Evolutionary conservation across 2,888 invertebrate genomes (phyloP).

Genomic region (Macrophya annulata): DNA sequence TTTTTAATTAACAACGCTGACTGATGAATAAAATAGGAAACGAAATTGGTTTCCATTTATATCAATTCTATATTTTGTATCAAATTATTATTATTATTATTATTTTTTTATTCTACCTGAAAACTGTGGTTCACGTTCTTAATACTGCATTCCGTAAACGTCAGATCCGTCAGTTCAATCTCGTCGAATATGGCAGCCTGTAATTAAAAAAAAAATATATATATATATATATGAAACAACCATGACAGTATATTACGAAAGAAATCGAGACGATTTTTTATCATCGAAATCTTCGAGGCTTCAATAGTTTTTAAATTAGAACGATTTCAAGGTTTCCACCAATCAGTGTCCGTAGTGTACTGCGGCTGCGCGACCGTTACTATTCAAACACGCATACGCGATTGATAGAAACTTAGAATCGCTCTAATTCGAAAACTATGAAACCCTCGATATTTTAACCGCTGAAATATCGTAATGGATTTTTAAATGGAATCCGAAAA

Average conservation of each 20-base stretch:
- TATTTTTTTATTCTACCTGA: constrained; percentile 82
- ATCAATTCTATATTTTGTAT: not conserved
- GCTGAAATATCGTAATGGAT: not conserved
- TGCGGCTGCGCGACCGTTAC: constrained; percentile 1
- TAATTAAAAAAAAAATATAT: constrained; percentile 79
- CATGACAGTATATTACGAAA: not conserved
- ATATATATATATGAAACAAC: not conserved
- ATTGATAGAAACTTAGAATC: not conserved
- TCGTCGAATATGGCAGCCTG: constrained; percentile 95
- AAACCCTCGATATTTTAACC: not conserved
- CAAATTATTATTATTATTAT: not conserved
- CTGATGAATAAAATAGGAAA: not conserved
- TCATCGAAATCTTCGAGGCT: not conserved
- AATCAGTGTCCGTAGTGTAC: not conserved
- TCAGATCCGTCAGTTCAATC: constrained; percentile 91
- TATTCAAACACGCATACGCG: not conserved
- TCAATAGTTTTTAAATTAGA: not conserved
- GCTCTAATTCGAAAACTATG: not conserved
- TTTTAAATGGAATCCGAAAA: not conserved
- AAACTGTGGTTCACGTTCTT: constrained; percentile 94
- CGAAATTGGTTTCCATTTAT: not conserved
- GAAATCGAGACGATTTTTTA: not conserved
- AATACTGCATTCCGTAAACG: constrained; percentile 93
- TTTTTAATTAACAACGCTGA: constrained; percentile 16
- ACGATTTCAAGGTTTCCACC: not conserved